Conservation (phyloP, 1,140 invertebrate species). For the Epicauta chinensis region DNA sequence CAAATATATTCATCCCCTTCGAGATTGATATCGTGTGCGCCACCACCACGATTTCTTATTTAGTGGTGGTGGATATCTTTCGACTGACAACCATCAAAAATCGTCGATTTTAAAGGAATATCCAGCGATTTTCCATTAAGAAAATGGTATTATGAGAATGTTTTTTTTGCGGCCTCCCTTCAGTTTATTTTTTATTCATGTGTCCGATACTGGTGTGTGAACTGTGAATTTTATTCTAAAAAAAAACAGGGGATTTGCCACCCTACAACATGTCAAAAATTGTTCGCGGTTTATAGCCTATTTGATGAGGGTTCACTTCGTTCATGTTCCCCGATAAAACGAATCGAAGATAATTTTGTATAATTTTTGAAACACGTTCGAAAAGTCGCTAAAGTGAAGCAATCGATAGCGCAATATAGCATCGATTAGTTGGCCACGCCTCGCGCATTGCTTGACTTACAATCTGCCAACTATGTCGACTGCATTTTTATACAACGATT, state of each 20-base stretch:
- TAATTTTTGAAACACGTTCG: too few relatives aligned
- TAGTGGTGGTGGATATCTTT: too few relatives aligned
- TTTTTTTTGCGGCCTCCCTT: too few relatives aligned
- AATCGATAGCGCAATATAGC: slow-evolving; percentile 38
- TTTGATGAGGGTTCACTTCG: slow-evolving; percentile 33
- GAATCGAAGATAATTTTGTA: too few relatives aligned
- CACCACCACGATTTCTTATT: too few relatives aligned
- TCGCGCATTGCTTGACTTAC: slow-evolving; percentile 38
- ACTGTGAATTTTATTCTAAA: slow-evolving; percentile 40
- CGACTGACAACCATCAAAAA: too few relatives aligned
- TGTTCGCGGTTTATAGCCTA: slow-evolving; percentile 38
- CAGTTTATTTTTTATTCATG: slow-evolving; percentile 32
- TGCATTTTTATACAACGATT: background rate
- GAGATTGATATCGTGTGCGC: slow-evolving; percentile 32
- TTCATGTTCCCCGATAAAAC: too few relatives aligned
- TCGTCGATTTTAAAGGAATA: slow-evolving; percentile 7
- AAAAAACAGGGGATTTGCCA: slow-evolving; percentile 27
- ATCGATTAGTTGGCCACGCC: slow-evolving; percentile 38
- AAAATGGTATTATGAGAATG: too few relatives aligned
- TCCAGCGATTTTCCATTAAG: too few relatives aligned
- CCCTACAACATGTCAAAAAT: slow-evolving; percentile 37
- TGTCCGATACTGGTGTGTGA: slow-evolving; percentile 23
- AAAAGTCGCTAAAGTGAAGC: background rate
- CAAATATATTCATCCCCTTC: slow-evolving; percentile 29
- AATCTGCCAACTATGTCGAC: slow-evolving; percentile 24